A percentile compares a stretch with the other conserved stretches of the same genome.
Evolutionary conservation across 2,113 vertebrate genomes (phyloP).

Genomic region (Chaetura pelagica): DNA sequence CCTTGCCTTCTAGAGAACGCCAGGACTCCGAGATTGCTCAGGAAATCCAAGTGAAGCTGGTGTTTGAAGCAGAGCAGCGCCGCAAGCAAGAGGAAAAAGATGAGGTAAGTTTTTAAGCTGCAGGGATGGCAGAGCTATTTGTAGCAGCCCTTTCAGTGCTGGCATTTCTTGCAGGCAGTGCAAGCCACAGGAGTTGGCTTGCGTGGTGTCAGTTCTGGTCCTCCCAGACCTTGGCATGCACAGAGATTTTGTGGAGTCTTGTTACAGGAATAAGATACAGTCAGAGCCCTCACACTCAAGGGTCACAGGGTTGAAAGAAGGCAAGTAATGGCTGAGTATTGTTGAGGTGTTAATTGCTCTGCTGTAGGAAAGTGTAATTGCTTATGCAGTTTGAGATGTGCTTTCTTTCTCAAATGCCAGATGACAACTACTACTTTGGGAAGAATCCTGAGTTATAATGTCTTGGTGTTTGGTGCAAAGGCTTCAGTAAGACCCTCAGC

Average conservation of each 20-base stretch:
- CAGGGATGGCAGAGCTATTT: background rate
- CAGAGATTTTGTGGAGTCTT: background rate
- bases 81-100: slow-evolving; percentile 93
- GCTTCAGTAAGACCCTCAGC: background rate
- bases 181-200: background rate
- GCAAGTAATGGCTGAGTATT: background rate
- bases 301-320: background rate
- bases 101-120: slow-evolving; percentile 76
- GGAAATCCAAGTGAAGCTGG: slow-evolving; percentile 93
- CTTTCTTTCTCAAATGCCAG: background rate
- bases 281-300: background rate
- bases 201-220: background rate
- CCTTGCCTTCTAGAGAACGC: slow-evolving; percentile 81
- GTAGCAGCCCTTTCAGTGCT: background rate
- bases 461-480: background rate
- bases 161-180: background rate
- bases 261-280: slow-evolving; percentile 1
- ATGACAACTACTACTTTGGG: background rate
- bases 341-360: background rate
- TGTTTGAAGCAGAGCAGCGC: slow-evolving; percentile 88
- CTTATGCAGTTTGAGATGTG: background rate
- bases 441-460: background rate
- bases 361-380: background rate
- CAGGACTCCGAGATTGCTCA: slow-evolving; percentile 93
- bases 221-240: background rate